Base-by-base conservation (phyloP, 2,888 invertebrate species). In the Lamellibrachia columna region DNA sequence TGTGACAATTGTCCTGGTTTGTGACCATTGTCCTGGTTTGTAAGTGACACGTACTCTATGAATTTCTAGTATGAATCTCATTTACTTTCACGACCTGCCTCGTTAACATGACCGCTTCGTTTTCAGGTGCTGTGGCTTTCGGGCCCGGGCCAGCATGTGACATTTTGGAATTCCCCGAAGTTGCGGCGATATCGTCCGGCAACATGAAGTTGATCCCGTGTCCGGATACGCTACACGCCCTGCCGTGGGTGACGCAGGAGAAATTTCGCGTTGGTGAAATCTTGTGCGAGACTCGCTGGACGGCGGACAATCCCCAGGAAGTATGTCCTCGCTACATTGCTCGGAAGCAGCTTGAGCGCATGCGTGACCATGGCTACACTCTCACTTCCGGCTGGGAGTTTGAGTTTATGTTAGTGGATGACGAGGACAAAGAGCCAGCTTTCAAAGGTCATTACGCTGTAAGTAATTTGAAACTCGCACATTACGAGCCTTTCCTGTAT, bases 211-310 rank as follows among this genome's bases (percentile, higher is more conserved):
- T 7, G 9, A 22, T 7, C 92, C 93, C 11, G 55, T 92, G 8
- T 40, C 75, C 15, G 28, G 53, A 53, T 90, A 58, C 94, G 8
- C 75, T 93, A 15, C 92, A 92, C 28, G 53, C 91, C 28, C 91
- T 93, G 8, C 92, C 92, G 11, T 93, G 93, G 93, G 93, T 92
- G 8, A 92, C 92, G 8, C 28, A 40, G 15, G 93, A 75, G 15
- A 92, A 93, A 91, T 92, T 40, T 53, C 52, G 91, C 52, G 92
- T 93, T 40, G 93, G 93, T 1, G 93, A 93, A 75, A 92, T 93
- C 15, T 75, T 93, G 28, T 93, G 93, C 55, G 93, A 93, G 90
- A 60, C 91, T 6, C 90, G 53, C 15, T 93, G 92, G 93, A 58
- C 40, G 28, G 92, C 92, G 28, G 93, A 93, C 7, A 90, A 90